Percentiles rank a stretch among this genome's conserved stretches.
Conservation (phyloP, 1,140 invertebrate genomes). For the Apocrypta bakeri region DNA sequence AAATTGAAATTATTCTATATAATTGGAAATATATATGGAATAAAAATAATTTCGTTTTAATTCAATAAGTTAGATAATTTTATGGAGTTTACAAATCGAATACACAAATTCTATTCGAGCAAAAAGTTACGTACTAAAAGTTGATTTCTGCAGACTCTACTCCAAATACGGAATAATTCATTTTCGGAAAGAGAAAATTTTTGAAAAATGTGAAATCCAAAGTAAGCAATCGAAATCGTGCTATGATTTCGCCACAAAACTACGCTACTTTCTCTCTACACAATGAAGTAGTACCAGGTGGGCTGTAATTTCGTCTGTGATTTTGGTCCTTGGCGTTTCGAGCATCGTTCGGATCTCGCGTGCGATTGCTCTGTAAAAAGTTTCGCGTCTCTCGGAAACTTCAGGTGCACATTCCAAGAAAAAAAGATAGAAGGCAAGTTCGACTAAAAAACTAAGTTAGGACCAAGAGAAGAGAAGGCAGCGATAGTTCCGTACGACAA, state of each 20-base stretch:
- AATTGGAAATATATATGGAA: too few species aligned
- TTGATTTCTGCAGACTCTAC: too few species aligned
- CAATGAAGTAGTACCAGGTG: neutral
- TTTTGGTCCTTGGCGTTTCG: conserved; percentile 29
- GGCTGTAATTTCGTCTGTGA: conserved; percentile 25
- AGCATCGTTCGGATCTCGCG: conserved; percentile 20
- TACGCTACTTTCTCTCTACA: conserved; percentile 29
- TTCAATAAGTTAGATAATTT: too few species aligned
- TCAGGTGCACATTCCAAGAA: neutral
- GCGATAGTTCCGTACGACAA: neutral
- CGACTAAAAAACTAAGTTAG: conserved; percentile 1
- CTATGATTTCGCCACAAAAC: neutral
- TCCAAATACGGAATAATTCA: neutral
- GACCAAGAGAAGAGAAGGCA: neutral
- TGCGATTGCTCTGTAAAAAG: conserved; percentile 46
- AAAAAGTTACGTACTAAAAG: too few species aligned
- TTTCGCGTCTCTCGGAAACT: conserved; percentile 14
- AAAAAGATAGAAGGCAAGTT: neutral
- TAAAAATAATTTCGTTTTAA: too few species aligned
- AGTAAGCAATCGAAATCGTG: conserved; percentile 12
- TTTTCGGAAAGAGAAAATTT: neutral
- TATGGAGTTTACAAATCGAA: too few species aligned
- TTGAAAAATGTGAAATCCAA: neutral
- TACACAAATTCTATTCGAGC: too few species aligned
- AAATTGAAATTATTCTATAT: too few species aligned